phyloP scores from a whole-genome alignment of 2,888 invertebrate species.

The Oscheius sp. region DNA sequence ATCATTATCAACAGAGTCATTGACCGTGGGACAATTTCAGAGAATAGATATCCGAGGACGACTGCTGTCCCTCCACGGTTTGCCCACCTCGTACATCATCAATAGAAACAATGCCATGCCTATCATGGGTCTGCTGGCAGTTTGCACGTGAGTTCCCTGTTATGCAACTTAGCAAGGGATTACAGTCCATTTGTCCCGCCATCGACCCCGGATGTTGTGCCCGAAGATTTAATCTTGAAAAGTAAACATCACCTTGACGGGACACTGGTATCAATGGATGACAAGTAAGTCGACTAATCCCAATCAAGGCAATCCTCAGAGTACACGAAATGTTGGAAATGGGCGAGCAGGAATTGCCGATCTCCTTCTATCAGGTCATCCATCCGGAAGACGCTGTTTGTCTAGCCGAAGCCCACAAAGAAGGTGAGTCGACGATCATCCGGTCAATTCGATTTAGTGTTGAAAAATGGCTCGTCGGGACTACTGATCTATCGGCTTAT shows the following conservation, averaged over 20 bases:
- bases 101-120: slow-evolving; percentile 44
- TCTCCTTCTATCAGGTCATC: slow-evolving; percentile 85
- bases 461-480: slow-evolving; percentile 98
- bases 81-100: slow-evolving; percentile 77
- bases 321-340: slow-evolving; percentile 68
- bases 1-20: slow-evolving; percentile 46
- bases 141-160: slow-evolving; percentile 82
- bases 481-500: slow-evolving; percentile 98
- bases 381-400: slow-evolving; percentile 97
- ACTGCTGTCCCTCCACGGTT: slow-evolving; percentile 94
- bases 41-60: slow-evolving; percentile 96
- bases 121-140: slow-evolving; percentile 88
- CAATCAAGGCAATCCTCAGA: slow-evolving; percentile 28
- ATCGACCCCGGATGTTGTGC: slow-evolving; percentile 92
- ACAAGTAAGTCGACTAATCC: slow-evolving; percentile 43
- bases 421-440: slow-evolving; percentile 82
- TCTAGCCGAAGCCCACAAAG: slow-evolving; percentile 98
- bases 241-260: slow-evolving; percentile 98
- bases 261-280: slow-evolving; percentile 66
- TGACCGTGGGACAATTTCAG: slow-evolving; percentile 77
- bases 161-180: background rate
- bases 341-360: slow-evolving; percentile 56
- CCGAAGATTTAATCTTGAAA: slow-evolving; percentile 99
- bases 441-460: slow-evolving; percentile 80
- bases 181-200: slow-evolving; percentile 92